These are phyloP conservation scores for Physocephala rufipes DNA, from an alignment of 2,888 invertebrate species.

Conservation along the genomic window DNA sequence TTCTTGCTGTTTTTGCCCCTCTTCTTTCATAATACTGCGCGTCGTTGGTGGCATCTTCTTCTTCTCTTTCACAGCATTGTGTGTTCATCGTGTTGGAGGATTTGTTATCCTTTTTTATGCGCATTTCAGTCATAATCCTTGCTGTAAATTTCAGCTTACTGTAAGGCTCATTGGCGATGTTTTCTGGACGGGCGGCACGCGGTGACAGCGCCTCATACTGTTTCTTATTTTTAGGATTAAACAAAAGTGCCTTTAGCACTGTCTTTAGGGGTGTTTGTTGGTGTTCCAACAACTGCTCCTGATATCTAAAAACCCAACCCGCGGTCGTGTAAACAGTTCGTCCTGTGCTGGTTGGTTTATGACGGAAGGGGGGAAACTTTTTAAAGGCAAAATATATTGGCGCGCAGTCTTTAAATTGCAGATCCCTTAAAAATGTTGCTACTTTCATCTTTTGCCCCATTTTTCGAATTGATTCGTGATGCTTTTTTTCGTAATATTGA, in stretches of 20 bases:
- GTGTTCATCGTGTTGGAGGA: constrained; percentile 20
- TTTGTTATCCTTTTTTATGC: constrained; percentile 40
- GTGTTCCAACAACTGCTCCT: not conserved
- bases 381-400: no score
- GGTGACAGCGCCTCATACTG: not conserved
- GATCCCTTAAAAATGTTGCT: no score
- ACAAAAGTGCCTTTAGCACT: not conserved
- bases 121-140: constrained; percentile 54
- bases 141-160: constrained; percentile 59
- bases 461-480: no score
- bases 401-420: no score
- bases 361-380: no score
- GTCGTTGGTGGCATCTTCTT: constrained; percentile 10
- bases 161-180: constrained; percentile 45
- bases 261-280: not conserved
- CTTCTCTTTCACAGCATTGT: not conserved
- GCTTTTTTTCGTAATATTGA: no score
- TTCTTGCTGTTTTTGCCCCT: not conserved
- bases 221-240: not conserved
- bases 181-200: not conserved
- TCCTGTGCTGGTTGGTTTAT: no score
- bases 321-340: not conserved
- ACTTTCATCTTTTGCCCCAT: no score
- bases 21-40: not conserved
- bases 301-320: not conserved